Conservation (phyloP, 2,888 invertebrate species). For the Harpagoxenus sublaevis region DNA sequence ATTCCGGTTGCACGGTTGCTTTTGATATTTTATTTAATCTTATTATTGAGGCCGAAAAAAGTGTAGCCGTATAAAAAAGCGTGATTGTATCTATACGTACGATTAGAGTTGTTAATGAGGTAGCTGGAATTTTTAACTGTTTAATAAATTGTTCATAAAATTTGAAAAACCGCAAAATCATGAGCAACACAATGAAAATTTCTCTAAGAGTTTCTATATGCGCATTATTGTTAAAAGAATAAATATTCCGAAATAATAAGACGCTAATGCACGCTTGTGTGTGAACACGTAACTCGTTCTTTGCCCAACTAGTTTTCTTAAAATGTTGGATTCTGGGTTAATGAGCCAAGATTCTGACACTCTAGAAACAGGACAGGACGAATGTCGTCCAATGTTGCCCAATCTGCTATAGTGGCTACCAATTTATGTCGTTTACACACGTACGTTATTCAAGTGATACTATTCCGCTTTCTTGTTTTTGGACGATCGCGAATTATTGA, state of each 20-base stretch:
- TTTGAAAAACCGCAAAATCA: background rate
- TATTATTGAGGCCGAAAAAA: background rate
- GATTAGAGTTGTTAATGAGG: background rate
- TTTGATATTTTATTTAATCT: conserved; percentile 11
- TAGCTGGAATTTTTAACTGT: background rate
- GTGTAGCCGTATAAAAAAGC: background rate
- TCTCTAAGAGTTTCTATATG: background rate
- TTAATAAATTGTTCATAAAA: background rate
- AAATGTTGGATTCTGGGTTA: conserved; percentile 31
- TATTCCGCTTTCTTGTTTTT: conserved; percentile 16
- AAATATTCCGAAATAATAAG: conserved; percentile 30
- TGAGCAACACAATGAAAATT: background rate
- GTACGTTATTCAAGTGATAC: background rate
- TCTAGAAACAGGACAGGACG: conserved; percentile 28
- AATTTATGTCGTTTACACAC: conserved; percentile 8
- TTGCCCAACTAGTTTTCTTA: conserved; percentile 39
- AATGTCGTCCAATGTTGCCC: conserved; percentile 20
- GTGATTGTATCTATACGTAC: background rate
- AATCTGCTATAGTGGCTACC: conserved; percentile 1
- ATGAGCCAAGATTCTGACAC: conserved; percentile 31
- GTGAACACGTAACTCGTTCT: background rate
- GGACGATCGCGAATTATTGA: conserved; percentile 5
- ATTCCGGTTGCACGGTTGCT: conserved; percentile 37
- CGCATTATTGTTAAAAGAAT: background rate
- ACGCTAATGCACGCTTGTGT: background rate